Evolutionary conservation across 2,797 vertebrate genomes (phyloP), one percentile per base, ranked within the genome.

Genomic region (Mormyrops attenuatus): DNA sequence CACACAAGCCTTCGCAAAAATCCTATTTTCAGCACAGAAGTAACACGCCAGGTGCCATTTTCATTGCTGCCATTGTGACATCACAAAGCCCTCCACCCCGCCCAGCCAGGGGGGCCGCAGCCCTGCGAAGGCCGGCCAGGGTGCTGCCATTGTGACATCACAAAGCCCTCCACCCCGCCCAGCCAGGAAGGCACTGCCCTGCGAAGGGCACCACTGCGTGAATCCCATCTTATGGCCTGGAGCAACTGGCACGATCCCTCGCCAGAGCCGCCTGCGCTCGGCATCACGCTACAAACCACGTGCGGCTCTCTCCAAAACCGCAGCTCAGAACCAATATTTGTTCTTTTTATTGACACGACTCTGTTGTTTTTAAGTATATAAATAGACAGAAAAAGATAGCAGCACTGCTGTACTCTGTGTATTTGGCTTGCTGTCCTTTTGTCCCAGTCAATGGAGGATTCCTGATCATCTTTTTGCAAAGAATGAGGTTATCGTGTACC

Each of bases 191-290:
- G 57, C n/a, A 0, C 57, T 60, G 63, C 53, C 60, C 73, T 30
- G 73, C 88, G 87, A 91, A 90, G 53, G 88, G 69, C 66, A 49
- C 86, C 89, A 88, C 90, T 88, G 87, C 84, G 85, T 88, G 89
- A 89, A 87, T 84, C 50, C 80, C 11, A 44, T 20, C 38, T 34
- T 44, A 38, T 89, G 92, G 89, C 41, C 47, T 4, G 6, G n/a
- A 47, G 89, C 86, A 88, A 90, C 69, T 9, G 82, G 47, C 82
- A 85, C 5, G n/a, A 26, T 44, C 22, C 34, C 50, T 53, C n/a
- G 22, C 47, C 17, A 20, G 55, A 13, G 47, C 22, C 3, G 26
- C 34, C 3, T 15, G 92, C 38, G 9, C 30, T 88, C 15, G 2
- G 17, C 3, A 20, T n/a, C 73, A 80, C 15, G 38, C 73, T 82